Percentiles rank a stretch among this genome's conserved stretches.
These are phyloP conservation scores for Bursaphelenchus okinawaensis DNA, from an alignment of 2,888 invertebrate genomes.

Conservation along the genomic window DNA sequence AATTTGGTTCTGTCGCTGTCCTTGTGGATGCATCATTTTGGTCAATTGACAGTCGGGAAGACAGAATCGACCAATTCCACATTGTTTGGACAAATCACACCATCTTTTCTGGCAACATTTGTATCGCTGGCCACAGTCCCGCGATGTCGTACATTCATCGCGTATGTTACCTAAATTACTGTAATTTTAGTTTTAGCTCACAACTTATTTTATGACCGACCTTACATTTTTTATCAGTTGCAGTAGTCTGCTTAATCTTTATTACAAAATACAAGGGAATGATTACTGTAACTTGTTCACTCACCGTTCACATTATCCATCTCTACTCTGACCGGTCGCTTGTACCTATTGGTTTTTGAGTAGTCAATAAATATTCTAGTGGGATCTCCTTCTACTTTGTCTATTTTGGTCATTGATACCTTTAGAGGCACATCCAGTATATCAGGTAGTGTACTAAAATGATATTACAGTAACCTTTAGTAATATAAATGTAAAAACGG, in stretches of 20 bases:
- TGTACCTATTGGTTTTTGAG: conserved; percentile 30
- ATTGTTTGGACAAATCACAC: conserved; percentile 37
- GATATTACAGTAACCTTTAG: too few species aligned
- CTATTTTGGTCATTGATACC: background rate
- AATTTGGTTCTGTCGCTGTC: conserved; percentile 17
- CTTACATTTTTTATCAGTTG: too few species aligned
- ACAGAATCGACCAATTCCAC: conserved; percentile 30
- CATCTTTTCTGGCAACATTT: conserved; percentile 40
- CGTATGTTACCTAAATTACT: conserved; percentile 20
- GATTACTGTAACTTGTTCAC: conserved; percentile 12
- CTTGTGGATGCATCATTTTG: conserved; percentile 32
- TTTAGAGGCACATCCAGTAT: background rate
- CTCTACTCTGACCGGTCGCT: conserved; percentile 36
- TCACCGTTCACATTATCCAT: conserved; percentile 30
- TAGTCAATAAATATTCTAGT: conserved; percentile 33
- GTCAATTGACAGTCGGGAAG: conserved; percentile 34
- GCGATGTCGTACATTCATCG: conserved; percentile 26
- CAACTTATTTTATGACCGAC: too few species aligned
- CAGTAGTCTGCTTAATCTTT: too few species aligned
- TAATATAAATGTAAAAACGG: too few species aligned
- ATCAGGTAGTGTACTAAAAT: background rate
- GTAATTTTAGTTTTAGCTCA: too few species aligned
- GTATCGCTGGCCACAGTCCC: conserved; percentile 30
- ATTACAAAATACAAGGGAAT: background rate
- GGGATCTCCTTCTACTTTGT: conserved; percentile 5